These are phyloP conservation scores for Pteruthius melanotis DNA, from an alignment of 2,113 vertebrate genomes.

Conservation along the genomic window DNA sequence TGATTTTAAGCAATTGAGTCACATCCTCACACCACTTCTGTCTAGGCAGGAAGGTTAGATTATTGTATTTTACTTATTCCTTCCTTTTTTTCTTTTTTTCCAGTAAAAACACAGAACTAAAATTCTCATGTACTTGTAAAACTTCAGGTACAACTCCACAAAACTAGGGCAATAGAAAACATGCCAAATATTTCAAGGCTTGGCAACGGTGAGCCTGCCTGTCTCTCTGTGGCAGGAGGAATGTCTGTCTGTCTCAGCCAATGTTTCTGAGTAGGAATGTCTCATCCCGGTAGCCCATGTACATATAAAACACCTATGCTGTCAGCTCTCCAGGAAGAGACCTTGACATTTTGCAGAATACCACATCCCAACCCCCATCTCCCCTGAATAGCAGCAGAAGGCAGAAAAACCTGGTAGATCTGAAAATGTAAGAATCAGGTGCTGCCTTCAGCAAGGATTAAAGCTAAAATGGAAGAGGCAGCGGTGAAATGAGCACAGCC, in stretches of 20 bases:
- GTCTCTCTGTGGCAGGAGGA: slow-evolving; percentile 22
- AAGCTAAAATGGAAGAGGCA: not conserved
- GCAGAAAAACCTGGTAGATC: not conserved
- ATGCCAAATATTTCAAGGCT: slow-evolving; percentile 46
- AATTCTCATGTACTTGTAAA: not conserved
- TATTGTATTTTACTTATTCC: not conserved
- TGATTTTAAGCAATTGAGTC: not conserved
- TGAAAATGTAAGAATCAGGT: not conserved
- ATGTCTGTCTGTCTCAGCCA: slow-evolving; percentile 30
- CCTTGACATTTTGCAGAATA: slow-evolving; percentile 39
- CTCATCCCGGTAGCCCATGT: slow-evolving; percentile 27
- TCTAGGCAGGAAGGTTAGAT: not conserved
- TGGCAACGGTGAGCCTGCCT: slow-evolving; percentile 41
- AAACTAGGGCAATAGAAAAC: slow-evolving; percentile 53
- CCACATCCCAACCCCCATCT: not conserved
- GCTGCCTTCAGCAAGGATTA: not conserved
- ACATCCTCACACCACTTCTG: not conserved
- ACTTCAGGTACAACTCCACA: slow-evolving; percentile 53
- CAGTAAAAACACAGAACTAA: not conserved
- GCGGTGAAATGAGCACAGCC: not conserved
- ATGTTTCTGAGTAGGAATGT: slow-evolving; percentile 30
- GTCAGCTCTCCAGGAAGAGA: slow-evolving; percentile 39
- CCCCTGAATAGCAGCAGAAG: not conserved
- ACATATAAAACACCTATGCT: slow-evolving; percentile 33
- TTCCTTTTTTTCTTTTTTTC: not conserved